Evolutionary conservation across 2,113 vertebrate species (phyloP), one percentile per base, ranked within the genome.

Genomic region (Halcyon malimbica): DNA sequence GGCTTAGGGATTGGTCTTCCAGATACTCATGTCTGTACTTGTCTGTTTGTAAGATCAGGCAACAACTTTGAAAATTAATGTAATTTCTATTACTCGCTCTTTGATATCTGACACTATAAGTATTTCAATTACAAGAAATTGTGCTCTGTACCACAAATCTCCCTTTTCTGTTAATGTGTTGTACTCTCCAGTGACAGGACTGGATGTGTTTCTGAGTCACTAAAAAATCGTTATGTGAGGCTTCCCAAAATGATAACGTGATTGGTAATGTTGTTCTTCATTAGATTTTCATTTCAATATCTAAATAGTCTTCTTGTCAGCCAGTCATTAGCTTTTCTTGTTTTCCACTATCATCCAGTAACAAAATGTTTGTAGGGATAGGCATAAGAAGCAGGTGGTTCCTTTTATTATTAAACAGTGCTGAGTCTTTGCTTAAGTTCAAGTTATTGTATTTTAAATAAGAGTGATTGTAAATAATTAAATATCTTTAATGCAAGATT

Each of bases 141-240:
- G 46, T 90, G 44, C 68, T 68, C 39, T 46, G 18, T 83, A 46
- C 35, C 25, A 76, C 60, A 35, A 44, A 39, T 80, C 41, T 94
- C 44, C 48, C 46, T 88, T 83, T 80, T 59, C 62, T 93, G 71
- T 74, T 77, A 64, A 80, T 85, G 83, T 19, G 50, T 81, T 89
- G n/a, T 59, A 88, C 60, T 88, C 83, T 80, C 54, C 51, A 65
- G 35, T 94, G 90, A 82, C 69, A 85, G 89, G 79, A 56, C 82
- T 71, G 73, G 69, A 93, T 97, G 92, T 86, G 62, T 98, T 96
- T 97, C 93, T 71, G 50, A 97, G 94, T 95, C 89, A 94, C 54
- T 96, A 89, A 91, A 89, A 97, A 96, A 92, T 57, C 37, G 94
- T 95, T 86, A 41, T 95, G 71, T 95, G 83, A 83, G 46, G 63